Evolutionary conservation across 2,797 vertebrate genomes (phyloP), one percentile per base, ranked within the genome.

Genomic region (Paramormyrops hopkinsi): DNA sequence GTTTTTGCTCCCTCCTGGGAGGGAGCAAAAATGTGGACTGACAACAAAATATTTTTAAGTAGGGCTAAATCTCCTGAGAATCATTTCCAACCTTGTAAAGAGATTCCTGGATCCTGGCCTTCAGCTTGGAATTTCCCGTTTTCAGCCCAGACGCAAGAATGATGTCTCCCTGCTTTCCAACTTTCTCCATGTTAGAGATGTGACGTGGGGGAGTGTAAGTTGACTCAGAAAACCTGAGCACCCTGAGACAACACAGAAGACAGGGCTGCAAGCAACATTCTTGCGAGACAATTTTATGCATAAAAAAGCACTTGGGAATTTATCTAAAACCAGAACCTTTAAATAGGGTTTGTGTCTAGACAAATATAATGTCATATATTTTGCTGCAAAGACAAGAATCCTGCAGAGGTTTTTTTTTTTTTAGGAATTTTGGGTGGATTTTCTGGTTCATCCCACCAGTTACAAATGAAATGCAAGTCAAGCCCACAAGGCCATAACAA

Each of bases 141-240:
- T 98, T 99, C 94, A 97, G 95, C 76, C 98, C 96, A 90, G 96
- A 97, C 86, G 96, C 96, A 92, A 97, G 92, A 92, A 97, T 96
- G 65, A 95, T 94, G 88, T 97, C 95, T 0, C 96, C 96, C 88
- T 97, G 96, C 91, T 96, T 98, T 65, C 97, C 97, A 33, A 96
- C 96, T 91, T 97, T 97, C 93, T 99, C 99, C 98, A 99, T 99
- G 92, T 99, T 97, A 0, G 95, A 96, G 94, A 99, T 99, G 93
- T 99, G 97, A 3, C 92, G 92, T 29, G 97, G 98, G 0, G 98
- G 98, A 0, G 94, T 98, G 90, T 99, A 99, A 0, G 97, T 97
- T 3, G 98, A 99, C 94, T 99, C 98, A 0, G 96, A 96, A 93
- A 99, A 99, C 25, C 96, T 97, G 56, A 99, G 96, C 89, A 99